These are phyloP conservation scores for Acanthiza pusilla DNA, from an alignment of 2,797 vertebrate species.

Conservation along the genomic window DNA sequence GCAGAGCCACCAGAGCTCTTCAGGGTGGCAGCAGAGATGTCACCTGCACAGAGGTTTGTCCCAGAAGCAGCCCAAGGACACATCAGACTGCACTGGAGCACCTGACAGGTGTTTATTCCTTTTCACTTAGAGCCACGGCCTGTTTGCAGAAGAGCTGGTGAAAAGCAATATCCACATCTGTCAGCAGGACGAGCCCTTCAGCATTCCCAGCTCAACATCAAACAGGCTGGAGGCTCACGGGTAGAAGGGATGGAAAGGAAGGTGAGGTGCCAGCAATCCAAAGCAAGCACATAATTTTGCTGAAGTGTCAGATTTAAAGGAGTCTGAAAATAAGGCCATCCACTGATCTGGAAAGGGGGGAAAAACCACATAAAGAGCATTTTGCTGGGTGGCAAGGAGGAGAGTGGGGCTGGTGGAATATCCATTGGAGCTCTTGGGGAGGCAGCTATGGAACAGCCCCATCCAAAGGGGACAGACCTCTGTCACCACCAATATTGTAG, in stretches of 20 bases:
- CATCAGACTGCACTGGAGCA: not conserved
- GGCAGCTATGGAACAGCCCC: not conserved
- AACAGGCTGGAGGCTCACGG: fast-evolving
- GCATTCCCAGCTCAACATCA: not conserved
- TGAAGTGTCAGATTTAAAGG: not conserved
- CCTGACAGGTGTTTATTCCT: not conserved
- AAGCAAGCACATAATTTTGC: not conserved
- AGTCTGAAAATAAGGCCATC: not conserved
- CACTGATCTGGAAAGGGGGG: not conserved
- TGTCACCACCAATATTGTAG: fast-evolving
- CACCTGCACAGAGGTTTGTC: not conserved
- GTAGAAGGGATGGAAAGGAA: not conserved
- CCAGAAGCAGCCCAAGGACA: not conserved
- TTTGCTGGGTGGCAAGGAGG: not conserved
- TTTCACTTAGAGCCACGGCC: not conserved
- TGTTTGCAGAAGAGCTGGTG: not conserved
- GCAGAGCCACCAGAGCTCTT: not conserved
- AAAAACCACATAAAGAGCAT: not conserved
- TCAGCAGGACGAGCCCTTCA: not conserved
- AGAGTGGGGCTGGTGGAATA: not conserved
- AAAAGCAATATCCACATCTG: conserved; percentile 17
- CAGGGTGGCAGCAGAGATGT: not conserved
- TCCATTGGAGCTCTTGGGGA: not conserved
- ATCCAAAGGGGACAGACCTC: not conserved
- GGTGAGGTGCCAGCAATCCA: not conserved